These are phyloP conservation scores for Dynastes hyllus DNA, from an alignment of 2,888 invertebrate species.

Conservation along the genomic window DNA sequence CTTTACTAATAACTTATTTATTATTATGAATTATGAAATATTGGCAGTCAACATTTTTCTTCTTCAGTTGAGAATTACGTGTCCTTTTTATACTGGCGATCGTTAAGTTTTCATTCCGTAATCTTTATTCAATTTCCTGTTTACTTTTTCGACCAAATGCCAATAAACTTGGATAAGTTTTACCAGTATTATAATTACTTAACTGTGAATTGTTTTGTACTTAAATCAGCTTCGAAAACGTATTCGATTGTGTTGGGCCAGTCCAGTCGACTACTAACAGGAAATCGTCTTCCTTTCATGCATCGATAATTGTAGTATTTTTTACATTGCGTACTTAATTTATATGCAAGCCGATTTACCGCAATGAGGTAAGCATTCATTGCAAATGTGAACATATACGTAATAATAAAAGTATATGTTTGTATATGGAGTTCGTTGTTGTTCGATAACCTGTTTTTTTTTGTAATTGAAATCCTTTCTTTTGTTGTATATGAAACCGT, in stretches of 20 bases:
- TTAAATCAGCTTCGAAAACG: neutral
- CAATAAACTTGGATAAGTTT: constrained; percentile 16
- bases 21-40: no score
- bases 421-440: no score
- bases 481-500: neutral
- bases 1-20: no score
- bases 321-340: constrained; percentile 23
- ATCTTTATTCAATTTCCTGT: constrained; percentile 14
- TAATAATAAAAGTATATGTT: constrained; percentile 12
- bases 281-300: constrained; percentile 38
- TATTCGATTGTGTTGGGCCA: neutral
- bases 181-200: constrained; percentile 12
- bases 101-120: no score
- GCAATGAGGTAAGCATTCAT: constrained; percentile 16
- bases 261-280: constrained; percentile 32
- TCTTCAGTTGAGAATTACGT: no score
- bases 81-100: no score
- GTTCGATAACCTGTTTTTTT: no score
- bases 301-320: constrained; percentile 5
- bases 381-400: constrained; percentile 9
- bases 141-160: constrained; percentile 6
- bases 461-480: neutral
- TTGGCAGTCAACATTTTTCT: no score
- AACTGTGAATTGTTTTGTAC: constrained; percentile 12
- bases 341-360: constrained; percentile 30